Evolutionary conservation across 2,797 vertebrate genomes (phyloP).

Genomic region (Nothura maculosa): DNA sequence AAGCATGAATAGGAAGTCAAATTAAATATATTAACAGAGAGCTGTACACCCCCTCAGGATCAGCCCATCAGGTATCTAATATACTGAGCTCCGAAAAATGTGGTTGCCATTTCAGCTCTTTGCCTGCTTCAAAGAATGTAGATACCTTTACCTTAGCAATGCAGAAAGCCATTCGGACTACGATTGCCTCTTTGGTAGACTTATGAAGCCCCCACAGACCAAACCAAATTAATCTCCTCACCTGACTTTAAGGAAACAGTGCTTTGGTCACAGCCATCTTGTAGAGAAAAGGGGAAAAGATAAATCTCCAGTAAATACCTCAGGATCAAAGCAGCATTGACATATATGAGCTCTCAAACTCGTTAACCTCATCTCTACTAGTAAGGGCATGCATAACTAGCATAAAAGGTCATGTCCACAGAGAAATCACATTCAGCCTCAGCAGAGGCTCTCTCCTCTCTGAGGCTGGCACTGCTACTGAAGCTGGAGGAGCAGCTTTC

Average conservation of each 20-base stretch:
- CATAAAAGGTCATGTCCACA: background rate
- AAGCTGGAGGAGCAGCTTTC: background rate
- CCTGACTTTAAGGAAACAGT: background rate
- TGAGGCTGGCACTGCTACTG: background rate
- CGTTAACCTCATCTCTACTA: rapidly evolving
- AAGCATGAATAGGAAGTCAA: background rate
- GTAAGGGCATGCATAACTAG: background rate
- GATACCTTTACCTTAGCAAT: background rate
- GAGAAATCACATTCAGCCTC: background rate
- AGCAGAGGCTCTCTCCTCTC: background rate
- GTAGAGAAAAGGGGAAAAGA: background rate
- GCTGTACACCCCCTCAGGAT: background rate
- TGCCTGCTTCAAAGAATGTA: background rate
- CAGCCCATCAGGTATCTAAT: background rate
- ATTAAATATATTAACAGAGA: background rate
- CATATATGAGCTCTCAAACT: background rate
- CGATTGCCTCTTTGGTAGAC: background rate
- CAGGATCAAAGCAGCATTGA: background rate
- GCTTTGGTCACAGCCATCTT: background rate
- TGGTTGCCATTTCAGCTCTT: background rate
- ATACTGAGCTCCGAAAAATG: background rate
- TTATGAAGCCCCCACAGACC: background rate
- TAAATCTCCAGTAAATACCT: background rate
- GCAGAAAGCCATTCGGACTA: background rate
- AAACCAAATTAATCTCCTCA: background rate